These are phyloP conservation scores for Pongo abelii DNA, from an alignment of 2,113 vertebrate genomes.

Conservation along the genomic window DNA sequence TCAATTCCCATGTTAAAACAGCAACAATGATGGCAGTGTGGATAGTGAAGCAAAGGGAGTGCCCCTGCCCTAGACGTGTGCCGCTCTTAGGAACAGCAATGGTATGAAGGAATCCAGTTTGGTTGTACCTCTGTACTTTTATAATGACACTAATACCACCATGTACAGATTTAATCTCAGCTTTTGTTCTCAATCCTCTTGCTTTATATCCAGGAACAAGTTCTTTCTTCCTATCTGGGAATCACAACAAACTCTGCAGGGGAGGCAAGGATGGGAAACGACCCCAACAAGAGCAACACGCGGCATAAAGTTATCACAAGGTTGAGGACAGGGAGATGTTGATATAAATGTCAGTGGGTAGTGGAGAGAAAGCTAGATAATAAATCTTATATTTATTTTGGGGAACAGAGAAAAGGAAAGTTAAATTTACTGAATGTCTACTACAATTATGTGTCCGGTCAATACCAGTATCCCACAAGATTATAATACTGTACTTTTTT, in stretches of 20 bases:
- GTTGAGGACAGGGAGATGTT: background rate
- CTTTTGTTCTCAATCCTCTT: background rate
- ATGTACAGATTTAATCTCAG: background rate
- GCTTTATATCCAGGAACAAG: background rate
- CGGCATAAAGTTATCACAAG: background rate
- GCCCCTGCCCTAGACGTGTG: background rate
- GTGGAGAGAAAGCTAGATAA: background rate
- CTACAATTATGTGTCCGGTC: background rate
- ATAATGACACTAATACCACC: background rate
- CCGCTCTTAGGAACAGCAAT: background rate
- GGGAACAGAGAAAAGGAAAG: background rate
- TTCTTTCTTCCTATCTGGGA: conserved; percentile 4
- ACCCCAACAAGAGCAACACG: background rate
- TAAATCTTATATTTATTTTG: background rate
- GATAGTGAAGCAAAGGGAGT: background rate
- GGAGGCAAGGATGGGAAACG: background rate
- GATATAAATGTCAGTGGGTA: no score
- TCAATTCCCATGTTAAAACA: background rate
- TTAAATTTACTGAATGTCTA: background rate
- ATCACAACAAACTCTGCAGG: background rate
- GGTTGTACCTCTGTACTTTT: background rate
- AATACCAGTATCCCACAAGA: background rate
- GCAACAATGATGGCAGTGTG: background rate
- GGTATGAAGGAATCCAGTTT: background rate
- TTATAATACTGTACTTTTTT: background rate